A percentile compares a stretch with the other conserved stretches of the same genome.
These are phyloP conservation scores for Acronicta alni DNA, from an alignment of 2,888 invertebrate genomes.

Conservation along the genomic window DNA sequence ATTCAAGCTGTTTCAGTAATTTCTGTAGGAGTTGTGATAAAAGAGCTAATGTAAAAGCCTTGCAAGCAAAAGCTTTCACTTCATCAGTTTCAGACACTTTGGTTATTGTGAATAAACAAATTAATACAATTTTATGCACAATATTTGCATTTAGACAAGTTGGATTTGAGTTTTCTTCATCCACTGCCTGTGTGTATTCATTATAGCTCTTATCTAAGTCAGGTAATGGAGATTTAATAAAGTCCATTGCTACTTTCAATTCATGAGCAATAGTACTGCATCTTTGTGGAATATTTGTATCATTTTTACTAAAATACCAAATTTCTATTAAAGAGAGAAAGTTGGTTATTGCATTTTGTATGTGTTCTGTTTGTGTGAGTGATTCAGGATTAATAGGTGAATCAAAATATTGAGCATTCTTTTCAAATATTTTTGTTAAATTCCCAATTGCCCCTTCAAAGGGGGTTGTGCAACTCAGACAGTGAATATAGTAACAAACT, in stretches of 20 bases:
- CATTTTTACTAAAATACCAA: slow-evolving; percentile 91
- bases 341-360: slow-evolving; percentile 82
- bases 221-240: slow-evolving; percentile 81
- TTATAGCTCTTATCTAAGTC: slow-evolving; percentile 87
- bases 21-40: slow-evolving; percentile 92
- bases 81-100: slow-evolving; percentile 93
- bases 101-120: slow-evolving; percentile 94
- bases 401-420: slow-evolving; percentile 91
- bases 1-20: slow-evolving; percentile 79
- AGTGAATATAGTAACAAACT: slow-evolving; percentile 96
- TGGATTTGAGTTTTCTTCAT: slow-evolving; percentile 86
- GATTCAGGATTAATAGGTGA: slow-evolving; percentile 82
- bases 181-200: slow-evolving; percentile 84
- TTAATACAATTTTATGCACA: slow-evolving; percentile 94
- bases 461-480: slow-evolving; percentile 92
- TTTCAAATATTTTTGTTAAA: slow-evolving; percentile 92
- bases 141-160: slow-evolving; percentile 91
- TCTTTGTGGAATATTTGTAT: slow-evolving; percentile 90
- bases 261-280: slow-evolving; percentile 93
- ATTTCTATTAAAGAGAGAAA: slow-evolving; percentile 90
- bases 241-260: slow-evolving; percentile 92
- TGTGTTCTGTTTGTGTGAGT: slow-evolving; percentile 82
- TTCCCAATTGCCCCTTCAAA: slow-evolving; percentile 98
- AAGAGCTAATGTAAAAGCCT: slow-evolving; percentile 95
- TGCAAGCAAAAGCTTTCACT: slow-evolving; percentile 94